phyloP scores from a whole-genome alignment of 2,888 invertebrate genomes.

The Anarsia innoxiella region DNA sequence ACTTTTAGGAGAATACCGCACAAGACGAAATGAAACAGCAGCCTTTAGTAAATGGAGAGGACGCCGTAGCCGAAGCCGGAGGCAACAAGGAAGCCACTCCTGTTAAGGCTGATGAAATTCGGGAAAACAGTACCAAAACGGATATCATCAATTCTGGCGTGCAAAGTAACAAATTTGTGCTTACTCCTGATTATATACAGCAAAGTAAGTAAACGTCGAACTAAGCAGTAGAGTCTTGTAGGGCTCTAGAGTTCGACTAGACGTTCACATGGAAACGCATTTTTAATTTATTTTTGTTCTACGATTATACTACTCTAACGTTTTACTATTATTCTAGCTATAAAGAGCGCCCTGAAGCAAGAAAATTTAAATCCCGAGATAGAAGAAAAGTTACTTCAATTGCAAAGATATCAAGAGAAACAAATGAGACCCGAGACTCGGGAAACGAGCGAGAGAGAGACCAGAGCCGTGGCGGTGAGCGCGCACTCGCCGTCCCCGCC shows the following conservation, averaged over 20 bases:
- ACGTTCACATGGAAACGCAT: too few species aligned
- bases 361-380: slow-evolving; percentile 94
- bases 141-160: slow-evolving; percentile 50
- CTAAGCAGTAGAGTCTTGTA: too few species aligned
- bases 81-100: slow-evolving; percentile 55
- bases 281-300: too few species aligned
- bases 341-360: slow-evolving; percentile 93
- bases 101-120: slow-evolving; percentile 54
- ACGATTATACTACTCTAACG: slow-evolving; percentile 1
- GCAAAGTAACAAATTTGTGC: slow-evolving; percentile 80
- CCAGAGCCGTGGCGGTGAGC: slow-evolving; percentile 23
- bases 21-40: slow-evolving; percentile 49
- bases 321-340: slow-evolving; percentile 76
- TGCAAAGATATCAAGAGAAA: slow-evolving; percentile 90
- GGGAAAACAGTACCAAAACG: slow-evolving; percentile 56
- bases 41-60: slow-evolving; percentile 60
- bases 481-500: slow-evolving; percentile 41
- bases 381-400: slow-evolving; percentile 90
- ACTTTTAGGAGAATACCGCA: slow-evolving; percentile 60
- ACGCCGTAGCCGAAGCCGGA: slow-evolving; percentile 56
- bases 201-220: slow-evolving; percentile 90
- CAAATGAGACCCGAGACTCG: slow-evolving; percentile 78
- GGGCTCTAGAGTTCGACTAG: too few species aligned
- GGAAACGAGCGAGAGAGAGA: slow-evolving; percentile 47
- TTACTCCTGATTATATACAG: slow-evolving; percentile 94